Evolutionary conservation across 1,140 invertebrate species (phyloP).

Genomic region (Drosophila sulfurigaster): DNA sequence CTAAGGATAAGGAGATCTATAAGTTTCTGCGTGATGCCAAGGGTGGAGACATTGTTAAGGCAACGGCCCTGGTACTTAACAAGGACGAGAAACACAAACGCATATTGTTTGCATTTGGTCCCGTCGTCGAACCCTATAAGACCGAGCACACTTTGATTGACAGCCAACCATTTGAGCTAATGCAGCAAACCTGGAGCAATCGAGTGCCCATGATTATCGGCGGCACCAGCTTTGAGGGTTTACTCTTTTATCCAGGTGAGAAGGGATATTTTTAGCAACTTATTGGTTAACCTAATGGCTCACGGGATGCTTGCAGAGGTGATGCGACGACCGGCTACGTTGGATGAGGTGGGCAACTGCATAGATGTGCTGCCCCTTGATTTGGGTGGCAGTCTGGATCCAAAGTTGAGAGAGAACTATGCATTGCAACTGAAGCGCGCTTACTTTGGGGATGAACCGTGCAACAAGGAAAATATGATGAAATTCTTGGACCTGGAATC

Average conservation of each 20-base stretch:
- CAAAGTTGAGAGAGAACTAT: constrained; percentile 58
- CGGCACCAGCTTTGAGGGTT: constrained; percentile 81
- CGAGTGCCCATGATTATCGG: constrained; percentile 85
- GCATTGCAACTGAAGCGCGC: constrained; percentile 62
- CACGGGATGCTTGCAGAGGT: constrained; percentile 56
- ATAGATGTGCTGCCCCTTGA: constrained; percentile 69
- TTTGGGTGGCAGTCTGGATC: constrained; percentile 53
- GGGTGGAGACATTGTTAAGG: constrained; percentile 71
- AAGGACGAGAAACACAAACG: constrained; percentile 81
- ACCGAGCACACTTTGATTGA: constrained; percentile 68
- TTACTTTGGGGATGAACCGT: constrained; percentile 71
- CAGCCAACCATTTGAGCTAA: constrained; percentile 51
- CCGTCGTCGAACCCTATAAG: constrained; percentile 72
- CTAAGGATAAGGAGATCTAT: constrained; percentile 62
- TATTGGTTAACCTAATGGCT: too few relatives aligned
- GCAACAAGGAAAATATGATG: constrained; percentile 68
- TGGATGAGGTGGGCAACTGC: constrained; percentile 73
- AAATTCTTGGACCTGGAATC: constrained; percentile 77
- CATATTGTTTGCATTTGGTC: constrained; percentile 74
- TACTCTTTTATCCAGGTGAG: constrained; percentile 78
- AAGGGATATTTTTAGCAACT: background rate
- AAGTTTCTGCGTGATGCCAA: constrained; percentile 54
- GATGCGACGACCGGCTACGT: constrained; percentile 65
- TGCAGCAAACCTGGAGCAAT: constrained; percentile 73
- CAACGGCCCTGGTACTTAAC: constrained; percentile 52